Conservation (phyloP, 2,797 vertebrate genomes). For the Rhinichthys osculus region DNA sequence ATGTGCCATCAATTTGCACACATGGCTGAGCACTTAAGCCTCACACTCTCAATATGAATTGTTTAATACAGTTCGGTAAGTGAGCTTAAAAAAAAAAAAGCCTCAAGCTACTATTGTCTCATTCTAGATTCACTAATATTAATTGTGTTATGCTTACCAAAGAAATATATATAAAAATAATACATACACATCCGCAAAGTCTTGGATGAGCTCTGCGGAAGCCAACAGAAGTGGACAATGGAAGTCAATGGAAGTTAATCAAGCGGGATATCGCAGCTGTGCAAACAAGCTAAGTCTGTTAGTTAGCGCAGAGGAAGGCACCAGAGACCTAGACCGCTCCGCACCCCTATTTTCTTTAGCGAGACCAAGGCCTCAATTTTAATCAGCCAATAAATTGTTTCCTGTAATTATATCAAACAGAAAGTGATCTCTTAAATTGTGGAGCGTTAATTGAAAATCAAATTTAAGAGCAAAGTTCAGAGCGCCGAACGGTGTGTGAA, state of each 20-base stretch:
- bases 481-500: not conserved
- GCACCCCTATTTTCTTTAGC: slow-evolving; percentile 84
- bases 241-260: slow-evolving; percentile 80
- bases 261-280: slow-evolving; percentile 87
- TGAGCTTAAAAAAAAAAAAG: slow-evolving; percentile 32
- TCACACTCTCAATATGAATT: slow-evolving; percentile 59
- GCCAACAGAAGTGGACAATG: slow-evolving; percentile 81
- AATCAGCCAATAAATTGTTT: slow-evolving; percentile 98
- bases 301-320: slow-evolving; percentile 70
- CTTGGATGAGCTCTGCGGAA: slow-evolving; percentile 53
- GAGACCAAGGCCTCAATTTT: slow-evolving; percentile 86
- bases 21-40: slow-evolving; percentile 51
- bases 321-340: slow-evolving; percentile 68
- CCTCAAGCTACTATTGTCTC: slow-evolving; percentile 33
- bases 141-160: slow-evolving; percentile 8
- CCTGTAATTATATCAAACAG: slow-evolving; percentile 94
- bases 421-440: slow-evolving; percentile 90
- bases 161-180: not conserved
- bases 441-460: slow-evolving; percentile 94
- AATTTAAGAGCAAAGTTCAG: slow-evolving; percentile 93
- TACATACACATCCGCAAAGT: slow-evolving; percentile 18
- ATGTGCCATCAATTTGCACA: slow-evolving; percentile 57
- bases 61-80: slow-evolving; percentile 60
- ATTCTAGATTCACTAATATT: not conserved
- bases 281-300: slow-evolving; percentile 86